Percentiles rank a stretch among this genome's conserved stretches.
Evolutionary conservation across 2,113 vertebrate genomes (phyloP).

Genomic region (Aegotheles bennettii): DNA sequence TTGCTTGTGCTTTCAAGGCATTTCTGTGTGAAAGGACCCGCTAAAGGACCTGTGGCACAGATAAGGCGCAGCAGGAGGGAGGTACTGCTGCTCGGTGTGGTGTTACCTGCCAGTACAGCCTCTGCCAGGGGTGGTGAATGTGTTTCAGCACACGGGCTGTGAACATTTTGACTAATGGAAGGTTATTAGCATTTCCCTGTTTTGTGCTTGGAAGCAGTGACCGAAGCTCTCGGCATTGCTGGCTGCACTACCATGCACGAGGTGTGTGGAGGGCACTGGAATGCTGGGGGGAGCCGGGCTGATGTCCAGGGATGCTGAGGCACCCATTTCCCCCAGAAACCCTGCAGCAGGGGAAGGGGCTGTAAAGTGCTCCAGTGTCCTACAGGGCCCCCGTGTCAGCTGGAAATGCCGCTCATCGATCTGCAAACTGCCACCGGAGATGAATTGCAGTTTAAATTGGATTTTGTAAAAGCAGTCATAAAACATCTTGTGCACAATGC

Average conservation of each 20-base stretch:
- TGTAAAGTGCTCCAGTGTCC: not conserved
- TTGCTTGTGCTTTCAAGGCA: not conserved
- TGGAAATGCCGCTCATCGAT: not conserved
- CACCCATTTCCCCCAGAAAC: too few relatives aligned
- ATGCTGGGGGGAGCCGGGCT: too few relatives aligned
- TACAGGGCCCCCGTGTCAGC: not conserved
- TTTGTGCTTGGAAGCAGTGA: not conserved
- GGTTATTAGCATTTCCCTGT: not conserved
- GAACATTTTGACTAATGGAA: not conserved
- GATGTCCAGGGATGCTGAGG: too few relatives aligned
- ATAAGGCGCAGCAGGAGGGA: not conserved
- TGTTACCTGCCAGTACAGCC: not conserved
- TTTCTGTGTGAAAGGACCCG: not conserved
- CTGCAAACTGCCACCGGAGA: not conserved
- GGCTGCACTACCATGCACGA: not conserved
- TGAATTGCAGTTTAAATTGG: not conserved
- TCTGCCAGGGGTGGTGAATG: not conserved
- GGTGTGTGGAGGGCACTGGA: rapidly evolving
- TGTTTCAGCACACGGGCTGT: rapidly evolving
- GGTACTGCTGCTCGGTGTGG: not conserved
- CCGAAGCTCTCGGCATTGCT: rapidly evolving
- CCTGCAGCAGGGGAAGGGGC: not conserved
- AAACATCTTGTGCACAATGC: not conserved
- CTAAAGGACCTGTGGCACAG: not conserved
- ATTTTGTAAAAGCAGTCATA: not conserved